Evolutionary conservation across 2,113 vertebrate species (phyloP).

Genomic region (Calypte anna): DNA sequence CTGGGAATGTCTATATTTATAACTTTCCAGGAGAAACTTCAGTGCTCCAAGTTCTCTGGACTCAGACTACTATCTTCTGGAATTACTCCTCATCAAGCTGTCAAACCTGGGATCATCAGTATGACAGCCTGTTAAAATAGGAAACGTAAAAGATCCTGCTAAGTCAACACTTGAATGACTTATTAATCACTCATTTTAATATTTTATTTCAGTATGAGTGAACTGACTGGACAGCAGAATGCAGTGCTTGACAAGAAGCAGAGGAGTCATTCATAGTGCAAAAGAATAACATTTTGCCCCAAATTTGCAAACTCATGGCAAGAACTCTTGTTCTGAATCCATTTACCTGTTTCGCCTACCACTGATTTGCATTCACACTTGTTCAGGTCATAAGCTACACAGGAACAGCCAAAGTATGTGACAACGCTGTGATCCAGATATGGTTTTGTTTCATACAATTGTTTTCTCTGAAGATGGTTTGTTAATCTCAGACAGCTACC

Average conservation of each 20-base stretch:
- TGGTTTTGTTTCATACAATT: background rate
- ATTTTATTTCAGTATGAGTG: background rate
- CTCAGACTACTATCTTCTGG: background rate
- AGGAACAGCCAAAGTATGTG: background rate
- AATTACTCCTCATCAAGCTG: background rate
- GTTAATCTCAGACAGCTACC: background rate
- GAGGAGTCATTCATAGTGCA: background rate
- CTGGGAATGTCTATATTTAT: conserved; percentile 6
- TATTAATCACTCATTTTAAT: conserved; percentile 23
- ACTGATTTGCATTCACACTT: background rate
- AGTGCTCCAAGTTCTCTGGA: background rate
- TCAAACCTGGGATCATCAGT: background rate
- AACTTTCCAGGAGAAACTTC: background rate
- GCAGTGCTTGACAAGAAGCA: background rate
- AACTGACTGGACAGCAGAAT: background rate
- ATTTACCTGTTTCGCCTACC: background rate
- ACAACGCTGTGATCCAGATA: background rate
- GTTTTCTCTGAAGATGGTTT: background rate
- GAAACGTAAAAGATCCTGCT: conserved; percentile 2
- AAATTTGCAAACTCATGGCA: background rate
- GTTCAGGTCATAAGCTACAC: background rate
- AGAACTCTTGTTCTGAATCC: background rate
- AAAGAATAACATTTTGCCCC: background rate
- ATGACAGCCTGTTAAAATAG: conserved; percentile 7
- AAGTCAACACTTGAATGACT: conserved; percentile 31